Base-by-base conservation (phyloP, 2,888 invertebrate species). In the Chrysolina haemoptera region DNA sequence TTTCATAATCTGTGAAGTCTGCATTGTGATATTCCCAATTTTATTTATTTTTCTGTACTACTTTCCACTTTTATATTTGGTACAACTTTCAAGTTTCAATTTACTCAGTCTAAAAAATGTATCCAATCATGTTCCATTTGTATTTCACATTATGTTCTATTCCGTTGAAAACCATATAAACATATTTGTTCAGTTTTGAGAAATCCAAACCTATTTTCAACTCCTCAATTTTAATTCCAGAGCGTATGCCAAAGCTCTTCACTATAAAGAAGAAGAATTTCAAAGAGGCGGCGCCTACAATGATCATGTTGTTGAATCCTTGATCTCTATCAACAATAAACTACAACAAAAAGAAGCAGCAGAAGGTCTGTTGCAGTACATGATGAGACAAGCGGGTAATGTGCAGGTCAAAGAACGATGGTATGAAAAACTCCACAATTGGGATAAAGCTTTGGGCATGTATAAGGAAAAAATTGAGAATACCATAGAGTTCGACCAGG, bases 371-470 rank as follows among this genome's bases (percentile, higher is more conserved):
- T 87, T 99, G 4, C 95, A 96, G 83, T 94, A 96, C 84, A 97
- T 97, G 2, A 96, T 96, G 92, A 94, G 95, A 83, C 92, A 94
- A 35, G 93, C 80, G 3, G 91, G 91, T 0, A 91, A 92, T 79
- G 91, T 92, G 16, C 90, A 89, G 75, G 74, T 79, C 8, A 76
- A 82, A 74, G 97, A 98, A 63, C 91, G 97, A 9, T 99, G 99
- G 99, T 98, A 98, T 87, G 99, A 99, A 87, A 99, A 99, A 88
- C 89, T 99, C 1, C 98, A 99, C 88, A 98, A 98, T 86, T 99
- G 99, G 99, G 98, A 98, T 82, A 96, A 96, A 85, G 99, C 99
- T 0, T 89, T 98, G 55, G 92, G 93, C 76, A 91, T 97, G 0
- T 99, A 99, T 84, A 91, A 93, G 65, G 93, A 93, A 68, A 94